Percentiles rank a stretch among this genome's conserved stretches.
These are phyloP conservation scores for Thunnus thynnus DNA, from an alignment of 2,113 vertebrate genomes.

Conservation along the genomic window DNA sequence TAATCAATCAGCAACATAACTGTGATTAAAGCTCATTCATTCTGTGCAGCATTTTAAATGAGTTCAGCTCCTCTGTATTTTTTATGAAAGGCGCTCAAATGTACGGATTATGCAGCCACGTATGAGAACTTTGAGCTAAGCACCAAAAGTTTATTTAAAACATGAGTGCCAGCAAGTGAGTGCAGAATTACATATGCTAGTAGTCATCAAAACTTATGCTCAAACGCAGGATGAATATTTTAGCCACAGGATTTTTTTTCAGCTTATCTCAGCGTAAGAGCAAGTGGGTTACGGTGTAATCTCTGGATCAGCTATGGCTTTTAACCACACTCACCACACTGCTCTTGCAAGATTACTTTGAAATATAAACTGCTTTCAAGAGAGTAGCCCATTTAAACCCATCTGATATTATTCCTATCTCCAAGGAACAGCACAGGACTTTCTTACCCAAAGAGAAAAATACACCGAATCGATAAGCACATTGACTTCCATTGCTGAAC, in stretches of 20 bases:
- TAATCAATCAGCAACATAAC: background rate
- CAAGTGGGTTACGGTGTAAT: conserved; percentile 63
- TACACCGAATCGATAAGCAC: conserved; percentile 56
- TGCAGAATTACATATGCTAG: conserved; percentile 40
- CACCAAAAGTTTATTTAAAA: conserved; percentile 54
- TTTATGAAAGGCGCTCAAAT: conserved; percentile 34
- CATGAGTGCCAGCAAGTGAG: conserved; percentile 33
- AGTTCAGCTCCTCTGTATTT: conserved; percentile 16
- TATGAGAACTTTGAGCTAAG: conserved; percentile 31
- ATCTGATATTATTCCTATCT: conserved; percentile 63
- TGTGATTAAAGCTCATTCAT: conserved; percentile 7
- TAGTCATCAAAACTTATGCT: conserved; percentile 31
- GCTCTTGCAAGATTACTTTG: conserved; percentile 65
- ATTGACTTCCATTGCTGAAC: conserved; percentile 54
- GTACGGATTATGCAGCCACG: conserved; percentile 26
- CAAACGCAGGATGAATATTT: conserved; percentile 49
- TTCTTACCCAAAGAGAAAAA: conserved; percentile 46
- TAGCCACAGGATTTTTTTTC: conserved; percentile 38
- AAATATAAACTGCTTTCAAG: conserved; percentile 61
- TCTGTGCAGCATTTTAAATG: conserved; percentile 29
- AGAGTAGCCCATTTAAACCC: conserved; percentile 44
- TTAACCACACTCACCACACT: conserved; percentile 54
- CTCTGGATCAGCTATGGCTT: conserved; percentile 70
- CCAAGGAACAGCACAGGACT: conserved; percentile 51
- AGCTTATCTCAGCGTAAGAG: conserved; percentile 55